phyloP scores from a whole-genome alignment of 1,140 invertebrate genomes.

The Caenorhabditis remanei region DNA sequence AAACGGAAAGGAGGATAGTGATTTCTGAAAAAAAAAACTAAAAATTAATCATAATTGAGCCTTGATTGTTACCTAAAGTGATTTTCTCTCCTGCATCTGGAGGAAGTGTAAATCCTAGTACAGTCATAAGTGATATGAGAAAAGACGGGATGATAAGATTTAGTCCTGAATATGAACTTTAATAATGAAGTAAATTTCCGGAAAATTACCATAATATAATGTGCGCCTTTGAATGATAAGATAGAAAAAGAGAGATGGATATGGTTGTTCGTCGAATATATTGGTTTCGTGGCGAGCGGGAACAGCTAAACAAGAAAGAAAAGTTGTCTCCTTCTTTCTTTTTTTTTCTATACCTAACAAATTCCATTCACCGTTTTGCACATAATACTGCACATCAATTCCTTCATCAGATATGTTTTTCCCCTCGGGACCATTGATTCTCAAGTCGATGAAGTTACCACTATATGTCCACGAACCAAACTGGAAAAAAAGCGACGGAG shows the following conservation, averaged over 20 bases:
- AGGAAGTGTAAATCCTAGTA: constrained; percentile 96
- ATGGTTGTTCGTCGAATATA: constrained; percentile 65
- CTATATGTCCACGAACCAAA: constrained; percentile 95
- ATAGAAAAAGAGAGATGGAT: constrained; percentile 90
- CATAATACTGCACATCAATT: constrained; percentile 66
- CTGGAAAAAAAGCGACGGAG: constrained; percentile 78
- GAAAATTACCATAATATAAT: constrained; percentile 90
- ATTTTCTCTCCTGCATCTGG: constrained; percentile 99
- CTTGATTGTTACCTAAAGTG: constrained; percentile 86
- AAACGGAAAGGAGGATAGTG: constrained; percentile 81
- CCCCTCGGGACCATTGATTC: constrained; percentile 63
- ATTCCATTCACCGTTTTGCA: constrained; percentile 68
- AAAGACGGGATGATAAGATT: constrained; percentile 98
- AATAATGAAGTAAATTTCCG: neutral
- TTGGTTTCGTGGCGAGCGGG: constrained; percentile 66
- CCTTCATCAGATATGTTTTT: constrained; percentile 60
- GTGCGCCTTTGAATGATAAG: constrained; percentile 96
- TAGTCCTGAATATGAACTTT: constrained; percentile 81
- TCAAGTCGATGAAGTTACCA: constrained; percentile 67
- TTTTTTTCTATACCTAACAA: constrained; percentile 53
- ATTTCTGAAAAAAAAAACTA: constrained; percentile 90
- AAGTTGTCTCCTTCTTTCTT: neutral
- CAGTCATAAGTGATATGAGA: constrained; percentile 97
- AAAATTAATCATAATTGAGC: no score
- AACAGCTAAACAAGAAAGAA: constrained; percentile 45